Base-by-base conservation (phyloP, 2,888 invertebrate genomes). In the Drosophila longiperda region DNA sequence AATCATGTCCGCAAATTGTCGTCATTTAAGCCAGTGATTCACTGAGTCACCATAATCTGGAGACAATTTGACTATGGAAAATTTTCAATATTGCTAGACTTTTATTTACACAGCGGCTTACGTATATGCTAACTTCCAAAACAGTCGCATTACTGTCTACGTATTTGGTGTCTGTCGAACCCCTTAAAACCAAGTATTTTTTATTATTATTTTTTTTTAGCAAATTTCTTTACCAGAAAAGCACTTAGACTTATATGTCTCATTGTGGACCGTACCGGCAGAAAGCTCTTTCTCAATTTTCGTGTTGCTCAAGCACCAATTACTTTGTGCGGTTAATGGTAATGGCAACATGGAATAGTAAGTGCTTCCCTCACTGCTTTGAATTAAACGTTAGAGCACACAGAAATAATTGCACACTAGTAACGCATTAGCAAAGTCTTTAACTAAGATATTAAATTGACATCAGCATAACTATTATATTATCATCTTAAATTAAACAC, bases 251-350 rank as follows among this genome's bases (percentile, higher is more conserved):
- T 60, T 67, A 67, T 73, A 49, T 73, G 34, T 7, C 73, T 53
- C 26, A 48, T 40, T 70, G 20, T 62, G 26, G 20, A 38, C 32
- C 3, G 1, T n/a, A n/a, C 26, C 29, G 48, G n/a, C 26, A 38
- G 20, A 68, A 32, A 63, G 36, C 33, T 68, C n/a, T 54, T 49
- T 55, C 54, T 60, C 34, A 53, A 69, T 72, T 62, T 69, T 65
- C 66, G 66, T 66, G 52, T 69, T 72, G 66, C 66, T 70, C 72
- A 66, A 61, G 74, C 54, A 75, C 78, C 80, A 85, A 90, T 85
- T 86, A 90, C 85, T 89, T 86, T 88, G 86, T 65, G 71, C 58
- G 71, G 85, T 57, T 68, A 72, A 69, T 45, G 64, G 60, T 54
- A 61, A 53, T 58, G 66, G 57, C 49, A 62, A 53, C 60, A 57